Evolutionary conservation across 2,113 vertebrate species (phyloP), one percentile per base, ranked within the genome.

Genomic region (Cephalopterus ornatus): DNA sequence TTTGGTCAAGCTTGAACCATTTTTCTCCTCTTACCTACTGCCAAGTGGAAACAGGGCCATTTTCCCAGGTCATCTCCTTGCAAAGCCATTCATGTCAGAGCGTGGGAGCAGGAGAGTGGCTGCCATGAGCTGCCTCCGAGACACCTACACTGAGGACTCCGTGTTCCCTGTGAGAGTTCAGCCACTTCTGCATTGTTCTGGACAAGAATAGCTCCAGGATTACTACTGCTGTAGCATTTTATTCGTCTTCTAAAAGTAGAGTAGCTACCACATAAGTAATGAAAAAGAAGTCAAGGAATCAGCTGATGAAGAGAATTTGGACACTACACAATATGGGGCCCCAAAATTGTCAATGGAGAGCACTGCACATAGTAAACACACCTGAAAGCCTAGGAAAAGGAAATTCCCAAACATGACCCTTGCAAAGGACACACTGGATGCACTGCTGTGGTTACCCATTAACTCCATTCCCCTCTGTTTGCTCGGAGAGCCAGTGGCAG

Each of bases 401-500:
- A 88, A 80, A 86, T 86, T 92, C 92, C 88, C 68, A 88, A 89
- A 75, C 30, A 18, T 23, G 37, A 77, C 62, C 75, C 61, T 74
- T 63, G 76, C 72, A 62, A 71, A 96, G 75, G 88, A 94, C 79
- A 94, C 26, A 0, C 27, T 59, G 75, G 62, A 8, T 26, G 74
- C 74, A 50, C 67, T 80, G 53, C 50, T 71, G 67, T 68, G 82
- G 93, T 94, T 95, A 96, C 37, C 72, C 55, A 93, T 96, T 97
- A 97, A 96, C 88, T 86, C 46, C 63, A 26, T 23, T 39, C 37
- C 82, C 50, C 78, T 73, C 30, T 74, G 74, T 20, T 5, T 92
- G 84, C 53, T 74, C 9, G 5, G 65, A 42, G 33, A 50, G 70
- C 18, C 1, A 1, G 74, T 13, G 5, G 62, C 63, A 81, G 92